Percentiles rank a stretch among this genome's conserved stretches.
These are phyloP conservation scores for Mus spretus DNA, from an alignment of 2,797 vertebrate species.

Conservation along the genomic window DNA sequence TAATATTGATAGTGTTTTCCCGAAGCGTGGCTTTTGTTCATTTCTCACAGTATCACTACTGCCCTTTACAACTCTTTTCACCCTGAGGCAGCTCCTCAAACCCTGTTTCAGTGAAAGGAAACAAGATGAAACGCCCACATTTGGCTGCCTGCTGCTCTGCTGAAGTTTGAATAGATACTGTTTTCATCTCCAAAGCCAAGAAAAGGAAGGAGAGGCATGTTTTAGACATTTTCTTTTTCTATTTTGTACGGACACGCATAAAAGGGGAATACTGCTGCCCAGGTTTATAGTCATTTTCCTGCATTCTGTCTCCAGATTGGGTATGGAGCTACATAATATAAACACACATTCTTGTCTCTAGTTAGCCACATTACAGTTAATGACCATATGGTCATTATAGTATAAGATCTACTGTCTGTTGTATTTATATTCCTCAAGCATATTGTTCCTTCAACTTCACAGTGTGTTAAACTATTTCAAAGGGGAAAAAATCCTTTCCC, in stretches of 20 bases:
- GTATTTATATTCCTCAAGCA: conserved; percentile 98
- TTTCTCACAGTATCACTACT: conserved; percentile 19
- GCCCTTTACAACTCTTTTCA: conserved; percentile 17
- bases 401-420: conserved; percentile 94
- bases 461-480: conserved; percentile 94
- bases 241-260: conserved; percentile 85
- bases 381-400: conserved; percentile 97
- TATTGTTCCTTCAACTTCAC: conserved; percentile 98
- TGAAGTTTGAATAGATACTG: conserved; percentile 59
- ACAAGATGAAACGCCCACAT: conserved; percentile 64
- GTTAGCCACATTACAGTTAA: conserved; percentile 96
- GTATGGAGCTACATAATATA: conserved; percentile 92
- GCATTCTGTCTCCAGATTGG: conserved; percentile 91
- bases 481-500: conserved; percentile 93
- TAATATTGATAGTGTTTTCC: conserved; percentile 24
- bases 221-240: conserved; percentile 80
- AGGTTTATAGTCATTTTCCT: conserved; percentile 89
- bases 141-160: conserved; percentile 46
- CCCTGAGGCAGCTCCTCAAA: conserved; percentile 59
- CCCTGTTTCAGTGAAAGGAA: conserved; percentile 74
- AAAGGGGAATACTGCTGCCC: conserved; percentile 86
- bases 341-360: conserved; percentile 92
- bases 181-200: conserved; percentile 80
- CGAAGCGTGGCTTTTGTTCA: conserved; percentile 38
- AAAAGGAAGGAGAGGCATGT: conserved; percentile 78